Evolutionary conservation across 2,797 vertebrate species (phyloP).

Genomic region (Hippocampus kuda): DNA sequence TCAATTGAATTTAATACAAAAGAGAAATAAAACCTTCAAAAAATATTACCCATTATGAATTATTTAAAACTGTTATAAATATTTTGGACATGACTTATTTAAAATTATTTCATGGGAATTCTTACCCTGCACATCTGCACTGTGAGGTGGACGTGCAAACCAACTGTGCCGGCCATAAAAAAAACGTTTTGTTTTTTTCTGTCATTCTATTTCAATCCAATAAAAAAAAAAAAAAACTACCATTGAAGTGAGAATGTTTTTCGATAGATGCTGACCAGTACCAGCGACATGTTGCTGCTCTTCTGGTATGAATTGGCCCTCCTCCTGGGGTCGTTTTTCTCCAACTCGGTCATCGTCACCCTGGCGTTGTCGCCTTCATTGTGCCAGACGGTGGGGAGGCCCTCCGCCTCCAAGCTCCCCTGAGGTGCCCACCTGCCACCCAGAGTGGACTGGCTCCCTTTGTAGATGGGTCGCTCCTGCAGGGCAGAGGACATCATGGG

Average conservation of each 20-base stretch:
- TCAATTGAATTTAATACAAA: too few relatives aligned
- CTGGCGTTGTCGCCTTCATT: slow-evolving; percentile 23
- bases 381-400: slow-evolving; percentile 51
- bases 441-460: slow-evolving; percentile 71
- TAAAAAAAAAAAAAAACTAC: neutral
- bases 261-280: slow-evolving; percentile 22
- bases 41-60: neutral
- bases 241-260: neutral
- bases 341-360: slow-evolving; percentile 34
- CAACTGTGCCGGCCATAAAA: too few relatives aligned
- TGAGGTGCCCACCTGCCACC: slow-evolving; percentile 65
- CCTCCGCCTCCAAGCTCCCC: slow-evolving; percentile 53
- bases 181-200: too few relatives aligned
- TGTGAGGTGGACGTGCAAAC: too few relatives aligned
- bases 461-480: slow-evolving; percentile 45
- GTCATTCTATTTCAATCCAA: neutral
- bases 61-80: neutral
- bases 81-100: neutral
- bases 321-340: slow-evolving; percentile 42
- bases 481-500: neutral
- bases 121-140: neutral
- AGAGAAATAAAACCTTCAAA: neutral
- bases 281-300: slow-evolving; percentile 65
- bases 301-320: slow-evolving; percentile 55
- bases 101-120: neutral